Conservation (phyloP, 2,797 vertebrate species). For the Chiroxiphia lanceolata region DNA sequence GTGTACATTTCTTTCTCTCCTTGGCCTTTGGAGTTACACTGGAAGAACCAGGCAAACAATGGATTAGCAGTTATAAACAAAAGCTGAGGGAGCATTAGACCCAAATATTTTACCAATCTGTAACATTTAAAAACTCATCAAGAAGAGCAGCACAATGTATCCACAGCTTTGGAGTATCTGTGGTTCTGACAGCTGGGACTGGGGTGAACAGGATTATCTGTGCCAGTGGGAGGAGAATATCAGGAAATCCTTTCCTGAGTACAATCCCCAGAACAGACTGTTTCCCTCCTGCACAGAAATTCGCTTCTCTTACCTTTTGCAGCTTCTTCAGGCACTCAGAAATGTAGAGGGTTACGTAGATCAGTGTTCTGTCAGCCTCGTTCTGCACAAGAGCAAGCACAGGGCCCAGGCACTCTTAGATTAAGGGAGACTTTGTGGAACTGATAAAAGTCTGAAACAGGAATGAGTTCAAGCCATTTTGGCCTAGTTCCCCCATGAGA, state of each 20-base stretch:
- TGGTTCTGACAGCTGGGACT: not conserved
- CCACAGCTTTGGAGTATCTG: not conserved
- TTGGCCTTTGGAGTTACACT: conserved; percentile 94
- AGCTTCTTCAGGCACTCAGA: conserved; percentile 98
- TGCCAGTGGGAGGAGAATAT: not conserved
- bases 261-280: not conserved
- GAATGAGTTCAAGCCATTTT: not conserved
- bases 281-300: not conserved
- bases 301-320: conserved; percentile 86
- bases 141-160: not conserved
- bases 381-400: conserved; percentile 80
- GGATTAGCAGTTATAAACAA: not conserved
- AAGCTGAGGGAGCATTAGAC: not conserved
- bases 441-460: not conserved
- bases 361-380: conserved; percentile 96
- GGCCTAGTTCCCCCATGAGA: not conserved
- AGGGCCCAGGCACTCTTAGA: not conserved
- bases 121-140: not conserved
- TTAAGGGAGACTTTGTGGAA: not conserved
- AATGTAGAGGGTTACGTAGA: conserved; percentile 97
- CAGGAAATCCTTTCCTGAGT: not conserved
- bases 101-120: not conserved
- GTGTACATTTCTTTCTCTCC: conserved; percentile 99
- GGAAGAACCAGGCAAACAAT: conserved; percentile 41
- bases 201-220: not conserved